Evolutionary conservation across 2,113 vertebrate genomes (phyloP).

Genomic region (Micronycteris hirsuta): DNA sequence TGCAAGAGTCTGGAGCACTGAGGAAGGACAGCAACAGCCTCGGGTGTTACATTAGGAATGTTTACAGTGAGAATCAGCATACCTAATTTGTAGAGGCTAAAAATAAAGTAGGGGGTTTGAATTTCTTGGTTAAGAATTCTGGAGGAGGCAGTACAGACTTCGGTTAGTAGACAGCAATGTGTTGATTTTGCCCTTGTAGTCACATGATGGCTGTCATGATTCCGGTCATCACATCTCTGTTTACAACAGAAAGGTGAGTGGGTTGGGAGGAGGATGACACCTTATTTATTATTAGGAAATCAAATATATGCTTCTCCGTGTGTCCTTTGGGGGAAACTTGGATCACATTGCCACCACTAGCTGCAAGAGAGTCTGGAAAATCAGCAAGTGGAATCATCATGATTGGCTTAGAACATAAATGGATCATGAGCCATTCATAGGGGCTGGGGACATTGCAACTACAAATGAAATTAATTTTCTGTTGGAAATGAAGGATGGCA

Average conservation of each 20-base stretch:
- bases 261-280: not conserved
- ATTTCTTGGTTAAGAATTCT: not conserved
- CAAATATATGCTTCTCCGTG: not conserved
- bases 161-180: not conserved
- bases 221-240: not conserved
- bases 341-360: not conserved
- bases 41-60: not conserved
- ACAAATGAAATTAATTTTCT: not conserved
- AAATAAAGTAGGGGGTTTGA: not conserved
- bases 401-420: not conserved
- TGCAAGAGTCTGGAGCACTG: not conserved
- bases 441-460: not conserved
- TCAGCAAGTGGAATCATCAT: not conserved
- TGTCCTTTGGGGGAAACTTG: not conserved
- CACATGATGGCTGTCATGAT: not conserved
- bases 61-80: not conserved
- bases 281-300: not conserved
- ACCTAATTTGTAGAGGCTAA: not conserved
- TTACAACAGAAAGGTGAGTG: not conserved
- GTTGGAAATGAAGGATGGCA: not conserved
- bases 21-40: not conserved
- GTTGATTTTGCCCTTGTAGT: not conserved
- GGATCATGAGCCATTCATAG: not conserved
- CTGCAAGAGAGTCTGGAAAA: not conserved
- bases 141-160: rapidly evolving